Evolutionary conservation across 2,888 invertebrate genomes (phyloP).

Genomic region (Agrotis ipsilon): DNA sequence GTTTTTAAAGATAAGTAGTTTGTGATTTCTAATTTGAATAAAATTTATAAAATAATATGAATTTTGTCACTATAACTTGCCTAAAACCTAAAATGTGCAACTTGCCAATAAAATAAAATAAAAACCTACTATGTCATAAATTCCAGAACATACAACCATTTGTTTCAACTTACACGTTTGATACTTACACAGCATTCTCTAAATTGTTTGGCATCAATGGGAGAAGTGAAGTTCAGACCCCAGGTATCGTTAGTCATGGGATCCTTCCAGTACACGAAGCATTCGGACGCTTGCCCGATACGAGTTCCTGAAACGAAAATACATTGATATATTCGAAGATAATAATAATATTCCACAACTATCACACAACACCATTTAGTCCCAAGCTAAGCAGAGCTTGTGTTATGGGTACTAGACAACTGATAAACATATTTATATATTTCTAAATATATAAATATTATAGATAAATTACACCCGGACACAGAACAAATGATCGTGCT

Average conservation of each 20-base stretch:
- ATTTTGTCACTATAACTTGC: not conserved
- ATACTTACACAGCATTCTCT: slow-evolving; percentile 98
- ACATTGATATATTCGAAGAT: slow-evolving; percentile 18
- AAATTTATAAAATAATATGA: not conserved
- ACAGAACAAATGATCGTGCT: too few species aligned
- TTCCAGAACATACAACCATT: slow-evolving; percentile 6
- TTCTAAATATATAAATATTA: too few species aligned
- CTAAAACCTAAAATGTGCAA: too few species aligned
- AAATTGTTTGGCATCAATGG: slow-evolving; percentile 99
- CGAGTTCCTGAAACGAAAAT: slow-evolving; percentile 94
- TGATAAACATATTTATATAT: too few species aligned
- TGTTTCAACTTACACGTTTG: slow-evolving; percentile 41
- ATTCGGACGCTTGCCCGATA: slow-evolving; percentile 99
- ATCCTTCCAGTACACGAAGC: slow-evolving; percentile 99
- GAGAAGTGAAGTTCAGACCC: slow-evolving; percentile 99
- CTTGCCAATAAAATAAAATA: too few species aligned
- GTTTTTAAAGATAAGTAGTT: not conserved
- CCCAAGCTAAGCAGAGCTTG: too few species aligned
- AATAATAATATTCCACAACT: too few species aligned
- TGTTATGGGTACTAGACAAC: too few species aligned
- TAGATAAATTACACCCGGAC: too few species aligned
- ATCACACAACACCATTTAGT: too few species aligned
- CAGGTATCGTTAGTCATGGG: slow-evolving; percentile 99
- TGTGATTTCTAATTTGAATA: not conserved
- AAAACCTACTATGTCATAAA: not conserved